These are phyloP conservation scores for Actinostola sp. DNA, from an alignment of 92 coral and sea anemone species.

Conservation along the genomic window DNA sequence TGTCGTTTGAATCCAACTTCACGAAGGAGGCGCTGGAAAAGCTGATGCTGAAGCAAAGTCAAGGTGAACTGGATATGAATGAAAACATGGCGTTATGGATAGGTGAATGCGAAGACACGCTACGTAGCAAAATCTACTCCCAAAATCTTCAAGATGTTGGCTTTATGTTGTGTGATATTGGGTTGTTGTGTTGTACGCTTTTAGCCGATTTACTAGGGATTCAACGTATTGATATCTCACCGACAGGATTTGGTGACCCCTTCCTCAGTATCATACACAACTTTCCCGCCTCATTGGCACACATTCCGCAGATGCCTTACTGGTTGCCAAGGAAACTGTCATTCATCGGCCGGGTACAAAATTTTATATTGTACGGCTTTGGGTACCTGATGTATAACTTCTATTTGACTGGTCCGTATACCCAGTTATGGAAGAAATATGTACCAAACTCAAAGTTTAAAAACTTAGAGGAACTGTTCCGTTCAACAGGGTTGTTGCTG, in stretches of 20 bases:
- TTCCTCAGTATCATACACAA: constrained; percentile 70
- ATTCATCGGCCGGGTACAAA: constrained; percentile 55
- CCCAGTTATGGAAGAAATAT: constrained; percentile 66
- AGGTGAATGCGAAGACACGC: constrained; percentile 59
- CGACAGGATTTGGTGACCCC: constrained; percentile 74
- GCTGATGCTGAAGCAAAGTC: constrained; percentile 54
- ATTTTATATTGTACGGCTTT: constrained; percentile 45
- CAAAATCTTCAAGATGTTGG: constrained; percentile 30
- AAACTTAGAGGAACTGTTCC: constrained; percentile 58
- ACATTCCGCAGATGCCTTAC: constrained; percentile 63
- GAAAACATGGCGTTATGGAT: constrained; percentile 49
- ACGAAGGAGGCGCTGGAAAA: constrained; percentile 45
- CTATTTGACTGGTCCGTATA: constrained; percentile 49
- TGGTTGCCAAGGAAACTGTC: constrained; percentile 53
- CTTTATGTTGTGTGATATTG: constrained; percentile 76
- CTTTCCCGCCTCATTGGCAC: constrained; percentile 66
- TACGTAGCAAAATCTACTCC: constrained; percentile 38
- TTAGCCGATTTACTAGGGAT: constrained; percentile 72
- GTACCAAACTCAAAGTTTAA: constrained; percentile 56
- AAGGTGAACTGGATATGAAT: constrained; percentile 42
- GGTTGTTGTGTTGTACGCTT: constrained; percentile 68
- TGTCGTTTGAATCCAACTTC: constrained; percentile 53
- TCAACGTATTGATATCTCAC: constrained; percentile 75
- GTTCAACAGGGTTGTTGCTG: constrained; percentile 61
- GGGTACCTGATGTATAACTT: constrained; percentile 44